These are phyloP conservation scores for Holocentrus rufus DNA, from an alignment of 2,797 vertebrate species.

Conservation along the genomic window DNA sequence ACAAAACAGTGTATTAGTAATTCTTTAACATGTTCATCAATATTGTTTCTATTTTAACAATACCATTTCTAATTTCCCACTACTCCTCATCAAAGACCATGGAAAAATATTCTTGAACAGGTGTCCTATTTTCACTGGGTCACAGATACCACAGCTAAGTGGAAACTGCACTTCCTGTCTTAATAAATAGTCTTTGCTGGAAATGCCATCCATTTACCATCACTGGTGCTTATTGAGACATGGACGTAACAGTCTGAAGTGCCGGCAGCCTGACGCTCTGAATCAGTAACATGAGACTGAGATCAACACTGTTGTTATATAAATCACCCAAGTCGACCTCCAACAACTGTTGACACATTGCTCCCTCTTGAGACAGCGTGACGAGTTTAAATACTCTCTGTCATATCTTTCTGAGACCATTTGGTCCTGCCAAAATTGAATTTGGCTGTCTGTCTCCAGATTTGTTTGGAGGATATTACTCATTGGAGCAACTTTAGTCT, in stretches of 20 bases:
- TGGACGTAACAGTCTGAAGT: conserved; percentile 20
- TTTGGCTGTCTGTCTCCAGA: conserved; percentile 3
- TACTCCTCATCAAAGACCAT: too few species aligned
- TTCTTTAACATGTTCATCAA: too few species aligned
- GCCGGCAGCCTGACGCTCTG: conserved; percentile 10
- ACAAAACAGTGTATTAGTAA: too few species aligned
- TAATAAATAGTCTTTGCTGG: conserved; percentile 16
- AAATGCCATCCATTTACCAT: background rate
- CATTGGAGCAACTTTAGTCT: conserved; percentile 16
- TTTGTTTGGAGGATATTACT: conserved; percentile 28
- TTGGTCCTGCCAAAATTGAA: conserved; percentile 25
- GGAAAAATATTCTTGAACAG: background rate
- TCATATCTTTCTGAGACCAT: background rate
- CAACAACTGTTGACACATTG: conserved; percentile 21
- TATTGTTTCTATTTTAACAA: too few species aligned
- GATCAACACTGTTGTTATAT: conserved; percentile 21
- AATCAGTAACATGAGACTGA: conserved; percentile 32
- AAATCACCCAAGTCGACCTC: conserved; percentile 41
- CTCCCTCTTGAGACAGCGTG: conserved; percentile 14
- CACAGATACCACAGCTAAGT: conserved; percentile 15
- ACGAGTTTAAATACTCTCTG: conserved; percentile 15
- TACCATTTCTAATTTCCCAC: background rate
- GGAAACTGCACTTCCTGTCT: conserved; percentile 35
- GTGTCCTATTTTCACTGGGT: background rate
- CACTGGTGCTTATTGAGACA: conserved; percentile 13